Evolutionary conservation across 2,797 vertebrate species (phyloP).

Genomic region (Enteromius anoplus): DNA sequence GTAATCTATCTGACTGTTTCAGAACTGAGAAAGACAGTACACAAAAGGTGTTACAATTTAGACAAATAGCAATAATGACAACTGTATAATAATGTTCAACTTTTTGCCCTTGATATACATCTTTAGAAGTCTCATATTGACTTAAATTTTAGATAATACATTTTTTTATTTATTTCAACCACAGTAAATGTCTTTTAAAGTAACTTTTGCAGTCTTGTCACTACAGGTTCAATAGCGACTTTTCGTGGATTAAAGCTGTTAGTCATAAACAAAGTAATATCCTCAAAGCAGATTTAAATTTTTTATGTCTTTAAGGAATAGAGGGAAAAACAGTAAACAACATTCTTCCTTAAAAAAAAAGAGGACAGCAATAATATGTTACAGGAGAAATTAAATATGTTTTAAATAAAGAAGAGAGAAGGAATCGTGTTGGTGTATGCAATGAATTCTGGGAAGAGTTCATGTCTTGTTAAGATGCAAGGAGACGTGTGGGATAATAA

Average conservation of each 20-base stretch:
- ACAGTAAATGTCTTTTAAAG: background rate
- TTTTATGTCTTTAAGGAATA: background rate
- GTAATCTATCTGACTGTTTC: background rate
- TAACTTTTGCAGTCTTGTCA: background rate
- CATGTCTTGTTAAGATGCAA: background rate
- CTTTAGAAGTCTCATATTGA: background rate
- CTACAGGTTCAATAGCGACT: background rate
- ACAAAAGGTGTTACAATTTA: background rate
- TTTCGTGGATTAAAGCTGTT: background rate
- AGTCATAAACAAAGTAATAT: background rate
- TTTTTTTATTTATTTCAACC: background rate
- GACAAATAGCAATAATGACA: background rate
- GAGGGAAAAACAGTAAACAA: background rate
- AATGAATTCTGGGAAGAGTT: background rate
- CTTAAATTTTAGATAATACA: background rate
- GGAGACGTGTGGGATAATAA: background rate
- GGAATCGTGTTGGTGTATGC: conserved; percentile 8
- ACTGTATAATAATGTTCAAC: background rate
- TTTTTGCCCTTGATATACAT: background rate
- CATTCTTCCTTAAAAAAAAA: background rate
- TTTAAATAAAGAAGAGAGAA: conserved; percentile 27
- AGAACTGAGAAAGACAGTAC: background rate
- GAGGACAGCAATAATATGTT: background rate
- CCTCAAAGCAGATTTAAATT: background rate
- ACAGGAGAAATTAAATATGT: conserved; percentile 19